A percentile compares a stretch with the other conserved stretches of the same genome.
These are phyloP conservation scores for Acrobeloides nanus DNA, from an alignment of 2,888 invertebrate genomes.

Conservation along the genomic window DNA sequence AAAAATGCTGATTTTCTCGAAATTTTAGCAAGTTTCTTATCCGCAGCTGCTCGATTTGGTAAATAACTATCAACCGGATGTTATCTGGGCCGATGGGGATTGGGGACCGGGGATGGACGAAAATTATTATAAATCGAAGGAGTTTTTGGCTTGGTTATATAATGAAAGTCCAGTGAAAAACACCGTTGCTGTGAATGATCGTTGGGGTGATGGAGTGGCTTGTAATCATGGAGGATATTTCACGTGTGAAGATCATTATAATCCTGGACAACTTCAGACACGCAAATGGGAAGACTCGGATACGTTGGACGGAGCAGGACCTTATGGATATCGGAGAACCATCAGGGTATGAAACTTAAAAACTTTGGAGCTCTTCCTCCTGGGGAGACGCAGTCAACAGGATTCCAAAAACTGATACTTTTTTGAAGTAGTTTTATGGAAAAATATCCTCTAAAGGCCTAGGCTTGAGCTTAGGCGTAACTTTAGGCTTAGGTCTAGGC, in stretches of 20 bases:
- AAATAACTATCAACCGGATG: slow-evolving; percentile 61
- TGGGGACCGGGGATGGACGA: slow-evolving; percentile 66
- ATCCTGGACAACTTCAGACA: slow-evolving; percentile 54
- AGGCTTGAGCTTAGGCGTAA: no score
- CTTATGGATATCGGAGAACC: slow-evolving; percentile 58
- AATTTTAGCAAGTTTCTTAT: slow-evolving; percentile 32
- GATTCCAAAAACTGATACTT: no score
- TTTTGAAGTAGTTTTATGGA: no score
- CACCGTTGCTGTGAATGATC: slow-evolving; percentile 80
- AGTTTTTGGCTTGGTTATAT: slow-evolving; percentile 83
- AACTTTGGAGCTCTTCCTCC: no score
- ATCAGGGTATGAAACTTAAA: no score
- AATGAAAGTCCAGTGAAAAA: slow-evolving; percentile 73
- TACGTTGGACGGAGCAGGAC: slow-evolving; percentile 57
- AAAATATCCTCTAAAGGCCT: no score
- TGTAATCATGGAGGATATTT: slow-evolving; percentile 83
- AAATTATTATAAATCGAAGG: slow-evolving; percentile 72
- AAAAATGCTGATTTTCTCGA: slow-evolving; percentile 52
- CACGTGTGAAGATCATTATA: slow-evolving; percentile 75
- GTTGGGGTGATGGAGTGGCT: slow-evolving; percentile 75
- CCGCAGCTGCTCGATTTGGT: slow-evolving; percentile 53
- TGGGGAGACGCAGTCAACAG: no score
- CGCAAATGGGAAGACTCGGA: slow-evolving; percentile 60
- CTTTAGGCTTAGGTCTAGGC: no score
- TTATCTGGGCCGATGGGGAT: slow-evolving; percentile 86